These are phyloP conservation scores for Serripes groenlandicus DNA, from an alignment of 2,888 invertebrate genomes.

Conservation along the genomic window DNA sequence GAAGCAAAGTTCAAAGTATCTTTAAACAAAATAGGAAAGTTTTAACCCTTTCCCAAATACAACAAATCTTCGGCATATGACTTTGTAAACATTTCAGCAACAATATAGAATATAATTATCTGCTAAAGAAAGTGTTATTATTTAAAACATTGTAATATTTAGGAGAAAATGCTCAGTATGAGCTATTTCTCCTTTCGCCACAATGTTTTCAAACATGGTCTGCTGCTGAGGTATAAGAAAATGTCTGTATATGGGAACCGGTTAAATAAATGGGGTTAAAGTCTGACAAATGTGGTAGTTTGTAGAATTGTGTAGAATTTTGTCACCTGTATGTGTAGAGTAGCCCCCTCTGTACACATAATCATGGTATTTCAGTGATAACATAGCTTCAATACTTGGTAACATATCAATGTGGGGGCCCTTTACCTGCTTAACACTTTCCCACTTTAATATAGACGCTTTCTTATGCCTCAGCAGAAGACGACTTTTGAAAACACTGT, in stretches of 20 bases:
- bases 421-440: background rate
- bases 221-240: background rate
- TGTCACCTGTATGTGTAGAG: constrained; percentile 26
- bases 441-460: no score
- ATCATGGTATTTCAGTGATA: constrained; percentile 26
- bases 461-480: no score
- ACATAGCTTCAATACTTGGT: constrained; percentile 39
- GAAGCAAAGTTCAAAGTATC: no score
- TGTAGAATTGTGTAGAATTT: constrained; percentile 1
- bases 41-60: no score
- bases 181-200: background rate
- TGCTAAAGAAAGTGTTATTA: no score
- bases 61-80: no score
- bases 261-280: background rate
- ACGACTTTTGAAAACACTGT: background rate
- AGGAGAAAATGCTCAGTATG: background rate
- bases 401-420: constrained; percentile 20
- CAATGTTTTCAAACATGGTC: background rate
- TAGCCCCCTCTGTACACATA: constrained; percentile 37
- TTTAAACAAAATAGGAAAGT: no score
- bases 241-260: background rate
- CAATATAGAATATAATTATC: no score
- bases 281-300: constrained; percentile 13
- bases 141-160: no score
- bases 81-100: no score